Conservation (phyloP, 2,113 vertebrate genomes). For the Microcebus lehilahytsara region DNA sequence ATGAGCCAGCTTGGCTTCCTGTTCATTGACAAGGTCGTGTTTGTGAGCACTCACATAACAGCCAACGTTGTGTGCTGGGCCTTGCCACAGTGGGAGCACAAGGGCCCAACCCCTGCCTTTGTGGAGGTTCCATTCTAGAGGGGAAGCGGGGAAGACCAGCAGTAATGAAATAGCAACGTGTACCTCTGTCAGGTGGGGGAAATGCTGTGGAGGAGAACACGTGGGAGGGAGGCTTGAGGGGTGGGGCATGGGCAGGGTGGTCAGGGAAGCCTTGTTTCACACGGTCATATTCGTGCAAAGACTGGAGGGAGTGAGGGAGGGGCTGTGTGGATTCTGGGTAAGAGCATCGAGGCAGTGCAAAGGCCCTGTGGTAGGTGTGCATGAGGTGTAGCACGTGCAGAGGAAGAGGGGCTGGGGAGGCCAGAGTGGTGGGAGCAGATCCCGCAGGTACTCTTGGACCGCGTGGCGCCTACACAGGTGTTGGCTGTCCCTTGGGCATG, state of each 20-base stretch:
- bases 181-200: accelerated
- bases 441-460: accelerated
- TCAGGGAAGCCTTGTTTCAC: not conserved
- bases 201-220: accelerated
- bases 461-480: accelerated
- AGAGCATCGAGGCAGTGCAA: accelerated
- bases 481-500: accelerated
- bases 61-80: accelerated
- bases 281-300: not conserved
- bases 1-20: not conserved
- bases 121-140: not conserved
- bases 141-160: accelerated
- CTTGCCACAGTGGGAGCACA: accelerated
- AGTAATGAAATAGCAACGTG: accelerated
- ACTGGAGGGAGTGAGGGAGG: not conserved
- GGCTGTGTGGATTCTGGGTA: too few species aligned
- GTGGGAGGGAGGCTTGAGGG: not conserved
- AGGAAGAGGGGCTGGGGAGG: too few species aligned
- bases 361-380: not conserved
- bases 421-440: accelerated
- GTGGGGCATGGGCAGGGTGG: not conserved
- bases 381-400: accelerated
- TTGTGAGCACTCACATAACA: not conserved
- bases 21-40: not conserved
- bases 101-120: not conserved